Evolutionary conservation across 2,888 invertebrate genomes (phyloP).

Genomic region (Drosophila kokeensis): DNA sequence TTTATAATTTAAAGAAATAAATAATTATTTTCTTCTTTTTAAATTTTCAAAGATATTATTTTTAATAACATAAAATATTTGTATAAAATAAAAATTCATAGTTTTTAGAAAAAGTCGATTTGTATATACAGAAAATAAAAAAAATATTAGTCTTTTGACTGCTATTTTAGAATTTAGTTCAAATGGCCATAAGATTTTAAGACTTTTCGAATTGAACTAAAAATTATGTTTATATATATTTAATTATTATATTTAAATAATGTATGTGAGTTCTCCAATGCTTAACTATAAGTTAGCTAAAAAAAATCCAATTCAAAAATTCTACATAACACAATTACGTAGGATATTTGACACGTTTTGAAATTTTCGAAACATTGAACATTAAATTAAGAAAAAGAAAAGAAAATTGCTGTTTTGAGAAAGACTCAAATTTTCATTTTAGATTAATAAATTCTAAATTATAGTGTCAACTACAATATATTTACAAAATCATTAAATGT

Average conservation of each 20-base stretch:
- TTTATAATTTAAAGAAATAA: too few species aligned
- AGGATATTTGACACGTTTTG: not conserved
- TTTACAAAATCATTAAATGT: too few species aligned
- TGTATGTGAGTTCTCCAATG: not conserved
- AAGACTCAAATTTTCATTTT: not conserved
- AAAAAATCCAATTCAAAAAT: not conserved
- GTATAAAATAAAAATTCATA: not conserved
- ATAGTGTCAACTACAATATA: not conserved
- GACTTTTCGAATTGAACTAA: not conserved
- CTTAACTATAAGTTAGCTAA: not conserved
- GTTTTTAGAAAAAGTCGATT: rapidly evolving
- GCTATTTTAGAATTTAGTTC: not conserved
- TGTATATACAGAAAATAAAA: not conserved
- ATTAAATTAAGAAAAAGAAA: not conserved
- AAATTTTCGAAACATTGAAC: not conserved
- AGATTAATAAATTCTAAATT: not conserved
- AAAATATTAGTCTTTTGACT: not conserved
- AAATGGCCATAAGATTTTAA: not conserved
- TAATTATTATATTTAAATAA: not conserved
- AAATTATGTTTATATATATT: not conserved
- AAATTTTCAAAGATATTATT: not conserved
- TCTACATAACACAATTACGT: too few species aligned
- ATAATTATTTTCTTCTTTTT: too few species aligned
- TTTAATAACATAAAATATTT: too few species aligned
- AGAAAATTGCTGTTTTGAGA: not conserved